phyloP scores from a whole-genome alignment of 2,797 vertebrate species.

The Gallinago solitaria region DNA sequence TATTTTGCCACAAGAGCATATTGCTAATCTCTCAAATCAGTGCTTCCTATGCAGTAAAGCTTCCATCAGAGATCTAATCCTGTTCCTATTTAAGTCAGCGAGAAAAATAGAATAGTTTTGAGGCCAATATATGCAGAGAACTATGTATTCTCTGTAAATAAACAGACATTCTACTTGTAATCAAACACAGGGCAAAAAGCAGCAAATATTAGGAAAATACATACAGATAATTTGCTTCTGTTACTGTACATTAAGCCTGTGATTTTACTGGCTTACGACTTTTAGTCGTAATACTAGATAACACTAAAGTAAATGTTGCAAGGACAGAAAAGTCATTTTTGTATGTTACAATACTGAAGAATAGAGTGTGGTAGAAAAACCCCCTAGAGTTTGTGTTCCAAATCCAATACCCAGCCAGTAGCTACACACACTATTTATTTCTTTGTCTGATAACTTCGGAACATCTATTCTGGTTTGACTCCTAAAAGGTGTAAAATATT shows the following conservation, averaged over 20 bases:
- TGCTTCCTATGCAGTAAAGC: neutral
- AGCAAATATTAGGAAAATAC: neutral
- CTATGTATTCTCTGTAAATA: neutral
- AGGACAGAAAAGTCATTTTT: neutral
- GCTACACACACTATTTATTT: neutral
- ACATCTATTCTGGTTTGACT: neutral
- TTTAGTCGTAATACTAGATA: neutral
- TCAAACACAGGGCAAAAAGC: neutral
- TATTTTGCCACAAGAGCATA: neutral
- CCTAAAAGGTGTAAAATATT: neutral
- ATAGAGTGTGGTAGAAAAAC: neutral
- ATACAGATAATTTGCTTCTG: neutral
- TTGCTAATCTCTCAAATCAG: constrained; percentile 6
- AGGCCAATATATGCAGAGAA: neutral
- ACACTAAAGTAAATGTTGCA: neutral
- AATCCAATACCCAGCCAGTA: neutral
- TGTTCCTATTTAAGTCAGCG: neutral
- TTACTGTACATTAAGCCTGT: neutral
- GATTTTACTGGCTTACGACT: constrained; percentile 10
- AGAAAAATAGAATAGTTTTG: neutral
- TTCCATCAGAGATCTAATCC: constrained; percentile 13
- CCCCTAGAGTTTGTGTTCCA: neutral
- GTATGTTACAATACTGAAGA: neutral
- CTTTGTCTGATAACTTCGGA: neutral
- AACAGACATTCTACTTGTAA: neutral